Conservation (phyloP, 2,113 vertebrate genomes). For the Trichomycterus rosablanca region DNA sequence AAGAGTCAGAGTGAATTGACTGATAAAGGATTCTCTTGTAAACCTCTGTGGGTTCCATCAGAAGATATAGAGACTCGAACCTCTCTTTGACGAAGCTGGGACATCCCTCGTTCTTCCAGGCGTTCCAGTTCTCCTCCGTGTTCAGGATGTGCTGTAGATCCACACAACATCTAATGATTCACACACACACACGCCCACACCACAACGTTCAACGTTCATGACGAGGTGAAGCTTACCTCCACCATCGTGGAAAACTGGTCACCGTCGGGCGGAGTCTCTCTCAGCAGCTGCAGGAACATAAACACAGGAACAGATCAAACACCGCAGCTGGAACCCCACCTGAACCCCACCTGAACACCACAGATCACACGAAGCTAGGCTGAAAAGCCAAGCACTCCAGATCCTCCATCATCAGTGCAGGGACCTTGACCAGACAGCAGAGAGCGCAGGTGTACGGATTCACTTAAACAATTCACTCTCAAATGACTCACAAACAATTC, state of each 20-base stretch:
- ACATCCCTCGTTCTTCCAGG: conserved; percentile 98
- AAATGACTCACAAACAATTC: too few species aligned
- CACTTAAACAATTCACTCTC: too few species aligned
- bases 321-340: background rate
- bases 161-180: background rate
- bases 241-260: conserved; percentile 92
- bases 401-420: too few species aligned
- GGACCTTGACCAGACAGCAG: too few species aligned
- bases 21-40: too few species aligned
- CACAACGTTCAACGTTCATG: too few species aligned
- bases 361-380: too few species aligned
- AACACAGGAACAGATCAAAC: background rate
- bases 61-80: conserved; percentile 53
- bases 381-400: too few species aligned
- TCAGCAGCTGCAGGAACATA: conserved; percentile 73
- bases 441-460: too few species aligned
- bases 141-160: conserved; percentile 86
- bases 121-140: conserved; percentile 97
- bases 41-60: too few species aligned
- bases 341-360: conserved; percentile 78
- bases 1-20: too few species aligned
- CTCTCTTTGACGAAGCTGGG: conserved; percentile 97
- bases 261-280: conserved; percentile 91
- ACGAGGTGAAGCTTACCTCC: too few species aligned
- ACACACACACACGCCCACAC: background rate